A percentile compares a stretch with the other conserved stretches of the same genome.
Conservation (phyloP, 2,797 vertebrate species). For the Pangasius mekongensis region DNA sequence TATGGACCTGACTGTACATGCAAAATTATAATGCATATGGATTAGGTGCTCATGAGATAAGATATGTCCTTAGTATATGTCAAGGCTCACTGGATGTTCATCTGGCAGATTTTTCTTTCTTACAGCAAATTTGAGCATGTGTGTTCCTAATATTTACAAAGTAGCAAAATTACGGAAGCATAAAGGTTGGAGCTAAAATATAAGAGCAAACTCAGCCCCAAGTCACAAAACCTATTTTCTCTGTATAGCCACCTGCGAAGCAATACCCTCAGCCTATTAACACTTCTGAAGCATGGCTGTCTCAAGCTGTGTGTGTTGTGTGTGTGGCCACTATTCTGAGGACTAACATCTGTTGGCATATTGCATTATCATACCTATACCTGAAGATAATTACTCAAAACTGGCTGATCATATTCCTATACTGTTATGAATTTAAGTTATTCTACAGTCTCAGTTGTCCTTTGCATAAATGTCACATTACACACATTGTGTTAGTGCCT, state of each 20-base stretch:
- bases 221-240: conserved; percentile 59
- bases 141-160: conserved; percentile 26
- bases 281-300: conserved; percentile 58
- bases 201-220: conserved; percentile 38
- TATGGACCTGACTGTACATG: too few relatives aligned
- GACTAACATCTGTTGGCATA: conserved; percentile 49
- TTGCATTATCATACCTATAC: conserved; percentile 1
- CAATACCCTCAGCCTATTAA: conserved; percentile 64
- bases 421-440: conserved; percentile 58
- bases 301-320: conserved; percentile 41
- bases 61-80: neutral
- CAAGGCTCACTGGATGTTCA: conserved; percentile 2
- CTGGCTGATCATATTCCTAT: neutral
- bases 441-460: neutral
- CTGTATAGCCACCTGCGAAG: conserved; percentile 49
- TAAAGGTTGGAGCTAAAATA: conserved; percentile 39
- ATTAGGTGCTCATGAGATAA: neutral
- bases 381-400: conserved; percentile 17
- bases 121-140: conserved; percentile 41
- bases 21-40: conserved; percentile 12
- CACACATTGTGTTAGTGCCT: neutral
- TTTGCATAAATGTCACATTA: conserved; percentile 22
- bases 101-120: conserved; percentile 30
- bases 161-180: conserved; percentile 37
- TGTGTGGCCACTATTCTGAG: conserved; percentile 26